These are phyloP conservation scores for Mythimna impura DNA, from an alignment of 2,888 invertebrate genomes.

Conservation along the genomic window DNA sequence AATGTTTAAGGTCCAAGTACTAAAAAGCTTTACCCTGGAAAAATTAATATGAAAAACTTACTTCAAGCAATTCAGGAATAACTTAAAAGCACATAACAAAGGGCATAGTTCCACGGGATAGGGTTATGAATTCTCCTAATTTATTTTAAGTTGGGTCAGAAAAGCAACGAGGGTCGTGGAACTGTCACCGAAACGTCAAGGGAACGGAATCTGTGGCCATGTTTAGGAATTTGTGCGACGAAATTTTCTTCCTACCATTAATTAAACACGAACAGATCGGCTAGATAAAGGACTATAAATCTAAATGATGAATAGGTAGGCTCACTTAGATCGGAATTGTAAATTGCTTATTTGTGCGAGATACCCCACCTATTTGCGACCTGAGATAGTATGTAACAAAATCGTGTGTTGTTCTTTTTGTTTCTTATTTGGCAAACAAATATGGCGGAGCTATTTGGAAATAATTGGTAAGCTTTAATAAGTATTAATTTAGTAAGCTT, in stretches of 20 bases:
- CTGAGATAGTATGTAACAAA: conserved; percentile 57
- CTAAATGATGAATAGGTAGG: conserved; percentile 89
- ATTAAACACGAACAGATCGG: conserved; percentile 89
- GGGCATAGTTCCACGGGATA: conserved; percentile 13
- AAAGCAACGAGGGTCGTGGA: conserved; percentile 64
- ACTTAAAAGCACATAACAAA: conserved; percentile 16
- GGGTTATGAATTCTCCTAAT: conserved; percentile 53
- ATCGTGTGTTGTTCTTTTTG: conserved; percentile 23
- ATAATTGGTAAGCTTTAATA: background rate
- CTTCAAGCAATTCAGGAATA: conserved; percentile 3
- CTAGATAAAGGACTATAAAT: conserved; percentile 89
- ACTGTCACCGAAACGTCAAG: conserved; percentile 68
- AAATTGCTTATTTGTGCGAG: conserved; percentile 84
- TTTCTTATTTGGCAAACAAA: background rate
- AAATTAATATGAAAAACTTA: background rate
- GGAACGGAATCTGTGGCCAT: conserved; percentile 67
- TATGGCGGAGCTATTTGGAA: background rate
- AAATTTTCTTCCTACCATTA: conserved; percentile 86
- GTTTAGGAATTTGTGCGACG: conserved; percentile 71
- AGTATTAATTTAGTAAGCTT: too few species aligned
- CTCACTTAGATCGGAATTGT: conserved; percentile 85
- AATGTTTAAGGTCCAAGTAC: background rate
- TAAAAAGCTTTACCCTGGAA: background rate
- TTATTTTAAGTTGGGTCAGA: conserved; percentile 62
- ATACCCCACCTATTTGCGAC: conserved; percentile 67